phyloP scores from a whole-genome alignment of 2,113 vertebrate genomes.

The Chinchilla lanigera region DNA sequence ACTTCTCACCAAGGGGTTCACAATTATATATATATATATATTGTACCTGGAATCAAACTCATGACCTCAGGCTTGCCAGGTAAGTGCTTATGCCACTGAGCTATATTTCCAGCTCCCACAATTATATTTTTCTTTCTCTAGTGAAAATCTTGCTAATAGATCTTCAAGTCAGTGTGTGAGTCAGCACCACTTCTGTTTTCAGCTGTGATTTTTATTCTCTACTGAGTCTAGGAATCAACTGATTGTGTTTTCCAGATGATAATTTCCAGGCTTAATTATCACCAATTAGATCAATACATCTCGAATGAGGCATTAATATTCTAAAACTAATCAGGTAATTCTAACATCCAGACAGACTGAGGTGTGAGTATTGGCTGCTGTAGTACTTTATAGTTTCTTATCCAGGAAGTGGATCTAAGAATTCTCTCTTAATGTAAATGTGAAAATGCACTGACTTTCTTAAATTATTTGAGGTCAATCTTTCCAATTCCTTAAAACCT shows the following conservation, averaged over 20 bases:
- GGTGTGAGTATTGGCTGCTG: background rate
- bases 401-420: background rate
- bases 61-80: no score
- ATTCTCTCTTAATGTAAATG: background rate
- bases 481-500: background rate
- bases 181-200: background rate
- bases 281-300: background rate
- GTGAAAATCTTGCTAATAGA: background rate
- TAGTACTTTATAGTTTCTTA: background rate
- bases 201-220: background rate
- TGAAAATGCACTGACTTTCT: background rate
- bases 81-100: no score
- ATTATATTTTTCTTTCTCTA: background rate
- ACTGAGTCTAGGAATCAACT: background rate
- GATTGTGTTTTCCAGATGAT: background rate
- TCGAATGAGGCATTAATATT: rapidly evolving
- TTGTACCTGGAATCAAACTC: no score
- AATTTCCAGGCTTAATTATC: background rate
- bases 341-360: background rate
- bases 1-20: no score
- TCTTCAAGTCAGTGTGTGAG: background rate
- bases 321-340: background rate
- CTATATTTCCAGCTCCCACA: no score
- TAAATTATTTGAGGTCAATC: background rate
- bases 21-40: no score